Conservation (phyloP, 1,140 invertebrate species). For the Diachasmimorpha longicaudata region DNA sequence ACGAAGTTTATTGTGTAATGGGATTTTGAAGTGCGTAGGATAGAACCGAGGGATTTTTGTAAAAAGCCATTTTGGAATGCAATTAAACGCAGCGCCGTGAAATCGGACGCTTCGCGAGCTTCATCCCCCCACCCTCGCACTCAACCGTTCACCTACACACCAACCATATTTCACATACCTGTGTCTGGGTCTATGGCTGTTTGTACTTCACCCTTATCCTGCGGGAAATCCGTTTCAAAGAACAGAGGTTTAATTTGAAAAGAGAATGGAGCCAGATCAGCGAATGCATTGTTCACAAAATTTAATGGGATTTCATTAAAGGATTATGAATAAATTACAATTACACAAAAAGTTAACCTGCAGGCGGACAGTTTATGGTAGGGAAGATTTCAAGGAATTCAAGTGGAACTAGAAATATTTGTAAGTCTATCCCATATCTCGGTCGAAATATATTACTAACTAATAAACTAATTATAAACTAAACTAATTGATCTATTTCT, state of each 20-base stretch:
- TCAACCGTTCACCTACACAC: not conserved
- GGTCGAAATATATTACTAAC: too few relatives aligned
- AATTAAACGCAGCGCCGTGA: slow-evolving; percentile 59
- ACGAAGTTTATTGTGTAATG: not conserved
- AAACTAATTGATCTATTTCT: too few relatives aligned
- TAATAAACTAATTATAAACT: too few relatives aligned
- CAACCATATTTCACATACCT: slow-evolving; percentile 3
- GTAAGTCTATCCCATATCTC: too few relatives aligned
- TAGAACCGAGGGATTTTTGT: not conserved
- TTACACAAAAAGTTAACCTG: too few relatives aligned
- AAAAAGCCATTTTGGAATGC: slow-evolving; percentile 51
- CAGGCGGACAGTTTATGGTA: too few relatives aligned
- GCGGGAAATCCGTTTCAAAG: not conserved
- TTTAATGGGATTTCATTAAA: too few relatives aligned
- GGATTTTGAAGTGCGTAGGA: not conserved
- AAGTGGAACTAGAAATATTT: too few relatives aligned
- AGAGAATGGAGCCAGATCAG: too few relatives aligned
- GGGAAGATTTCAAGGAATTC: too few relatives aligned
- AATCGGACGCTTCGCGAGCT: slow-evolving; percentile 40
- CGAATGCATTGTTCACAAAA: too few relatives aligned
- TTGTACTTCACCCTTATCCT: not conserved
- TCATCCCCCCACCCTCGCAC: slow-evolving; percentile 23
- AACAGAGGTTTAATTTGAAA: not conserved
- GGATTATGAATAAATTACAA: too few relatives aligned
- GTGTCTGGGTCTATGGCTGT: not conserved